Evolutionary conservation across 2,113 vertebrate species (phyloP), one percentile per base, ranked within the genome.

Genomic region (Ginglymostoma cirratum): DNA sequence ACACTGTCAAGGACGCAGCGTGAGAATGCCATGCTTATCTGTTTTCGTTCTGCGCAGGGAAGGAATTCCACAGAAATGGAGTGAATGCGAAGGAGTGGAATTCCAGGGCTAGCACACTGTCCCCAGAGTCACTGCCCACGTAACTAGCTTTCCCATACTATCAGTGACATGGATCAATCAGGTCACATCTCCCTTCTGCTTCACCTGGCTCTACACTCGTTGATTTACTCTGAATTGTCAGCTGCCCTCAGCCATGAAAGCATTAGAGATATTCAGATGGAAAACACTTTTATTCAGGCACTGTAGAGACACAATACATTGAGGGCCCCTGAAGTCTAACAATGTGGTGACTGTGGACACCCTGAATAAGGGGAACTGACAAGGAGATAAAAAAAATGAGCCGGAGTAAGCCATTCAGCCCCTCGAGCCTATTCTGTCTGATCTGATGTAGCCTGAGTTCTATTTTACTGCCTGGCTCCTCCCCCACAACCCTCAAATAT

Each of bases 51-150:
- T 34, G 45, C 67, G 52, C 30, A 2, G 38, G 42, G 42, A n/a
- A 94, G 45, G 66, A 70, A 69, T 95, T 95, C 42, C 66, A 72
- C 66, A 95, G 19, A 95, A 72, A 95, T 21, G 23, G n/a, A 94
- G n/a, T 24, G 66, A 27, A 69, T 70, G 34, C 10, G 19, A 42
- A 72, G 42, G 94, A 72, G 10, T 34, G 65, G n/a, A 48, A 45
- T 94, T 45, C 66, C 27, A 70, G 21, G 2, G 21, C 7, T 34
- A 48, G 45, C 48, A 48, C 14, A 5, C 89, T 42, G 38, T 45
- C 21, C 21, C 55, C 55, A 61, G 12, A 61, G 55, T 61, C 55
- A 12, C 55, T 61, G 8, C 55, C 55, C 55, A 61, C 55, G 12
- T 12, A 61, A 12, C 55, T 61, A 61, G 55, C 10, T 12, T 12